Percentiles rank a stretch among this genome's conserved stretches.
Evolutionary conservation across 2,113 vertebrate species (phyloP).

Genomic region (Myotis yumanensis): DNA sequence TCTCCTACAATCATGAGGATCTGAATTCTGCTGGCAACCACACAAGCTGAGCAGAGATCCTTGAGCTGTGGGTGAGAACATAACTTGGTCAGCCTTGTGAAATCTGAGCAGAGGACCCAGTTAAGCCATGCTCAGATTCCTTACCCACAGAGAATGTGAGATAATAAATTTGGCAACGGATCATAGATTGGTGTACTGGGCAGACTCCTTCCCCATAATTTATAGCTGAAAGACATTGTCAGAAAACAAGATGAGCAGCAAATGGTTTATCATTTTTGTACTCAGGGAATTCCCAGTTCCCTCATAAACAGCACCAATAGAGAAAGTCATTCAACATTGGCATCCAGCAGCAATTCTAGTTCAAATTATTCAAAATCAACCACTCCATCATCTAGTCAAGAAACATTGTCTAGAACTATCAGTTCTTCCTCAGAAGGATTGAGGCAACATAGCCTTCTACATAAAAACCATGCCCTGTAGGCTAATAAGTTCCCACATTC

Average conservation of each 20-base stretch:
- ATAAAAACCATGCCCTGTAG: slow-evolving; percentile 42
- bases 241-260: slow-evolving; percentile 89
- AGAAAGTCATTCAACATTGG: slow-evolving; percentile 65
- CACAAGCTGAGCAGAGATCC: not conserved
- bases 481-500: slow-evolving; percentile 79
- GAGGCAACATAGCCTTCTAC: slow-evolving; percentile 74
- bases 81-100: not conserved
- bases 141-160: not conserved
- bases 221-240: slow-evolving; percentile 75
- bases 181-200: too few species aligned
- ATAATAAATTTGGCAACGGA: slow-evolving; percentile 83
- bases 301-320: slow-evolving; percentile 79
- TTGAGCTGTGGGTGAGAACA: not conserved
- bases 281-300: slow-evolving; percentile 82
- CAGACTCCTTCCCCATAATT: too few species aligned
- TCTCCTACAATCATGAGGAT: not conserved
- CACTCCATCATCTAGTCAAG: too few species aligned
- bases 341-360: too few species aligned
- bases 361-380: too few species aligned
- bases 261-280: slow-evolving; percentile 85
- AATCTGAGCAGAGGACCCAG: not conserved
- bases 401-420: too few species aligned
- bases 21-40: not conserved
- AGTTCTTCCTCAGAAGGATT: too few species aligned
- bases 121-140: too few species aligned